Base-by-base conservation (phyloP, 2,888 invertebrate species). In the Agrotis exclamationis region DNA sequence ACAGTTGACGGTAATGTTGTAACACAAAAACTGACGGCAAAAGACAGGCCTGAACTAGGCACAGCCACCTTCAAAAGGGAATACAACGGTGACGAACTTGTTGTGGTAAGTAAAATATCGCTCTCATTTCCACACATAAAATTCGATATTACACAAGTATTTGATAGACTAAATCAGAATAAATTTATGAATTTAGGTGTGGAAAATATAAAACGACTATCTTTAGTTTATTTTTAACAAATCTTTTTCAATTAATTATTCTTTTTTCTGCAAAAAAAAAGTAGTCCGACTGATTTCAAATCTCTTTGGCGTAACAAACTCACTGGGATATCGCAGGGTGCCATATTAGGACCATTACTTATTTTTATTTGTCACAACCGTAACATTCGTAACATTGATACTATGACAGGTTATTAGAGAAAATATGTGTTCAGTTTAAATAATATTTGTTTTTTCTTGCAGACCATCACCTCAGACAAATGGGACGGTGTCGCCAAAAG, bases 1-100 rank as follows among this genome's bases (percentile, higher is more conserved):
- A 90, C 85, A 1, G 86, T 93, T 0, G 88, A 92, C 4, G 93
- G 92, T 7, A 87, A 92, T 79, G 87, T 84, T 0, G 76, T 93
- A 3, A 91, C 88, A 0, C 93, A 94, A 64, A 82, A 80, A 5
- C 71, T 92, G 20, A 85, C 69, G 13, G 24, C 54, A 13, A 56
- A 28, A 6, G 80, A 87, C 44, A 84, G 53, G 16, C n/a, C 22
- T 1, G 56, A 78, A 0, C 84, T 84, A n/a, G 84, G 85, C 7
- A 20, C 45, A 4, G 74, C 87, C 3, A 86, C 82, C 9, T 86
- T 89, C 83, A 90, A 87, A 79, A 90, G 89, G 70, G 92, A 90
- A 59, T 94, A 86, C 82, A 84, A 82, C 4, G 91, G 86, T 3
- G 86, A 91, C 50, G 87, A 89, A 28, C 84, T 93, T 0, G 80